Evolutionary conservation across 2,888 invertebrate species (phyloP).

Genomic region (Hydraecia micacea): DNA sequence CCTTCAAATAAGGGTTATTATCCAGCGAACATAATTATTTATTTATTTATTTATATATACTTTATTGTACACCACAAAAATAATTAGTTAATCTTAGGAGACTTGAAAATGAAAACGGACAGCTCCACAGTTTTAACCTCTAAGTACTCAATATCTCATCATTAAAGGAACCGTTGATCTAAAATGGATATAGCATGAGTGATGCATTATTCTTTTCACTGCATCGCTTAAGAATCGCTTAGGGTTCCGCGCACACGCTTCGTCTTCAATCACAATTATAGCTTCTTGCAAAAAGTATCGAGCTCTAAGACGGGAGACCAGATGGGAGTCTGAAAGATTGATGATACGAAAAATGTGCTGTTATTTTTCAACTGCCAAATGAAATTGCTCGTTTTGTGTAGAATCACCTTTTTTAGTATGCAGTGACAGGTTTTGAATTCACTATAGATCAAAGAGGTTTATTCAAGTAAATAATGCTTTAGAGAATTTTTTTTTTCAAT

Average conservation of each 20-base stretch:
- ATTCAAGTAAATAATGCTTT: too few relatives aligned
- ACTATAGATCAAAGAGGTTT: not conserved
- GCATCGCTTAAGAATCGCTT: constrained; percentile 45
- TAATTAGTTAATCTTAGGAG: not conserved
- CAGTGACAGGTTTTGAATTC: constrained; percentile 4
- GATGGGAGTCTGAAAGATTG: constrained; percentile 48
- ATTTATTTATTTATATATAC: too few relatives aligned
- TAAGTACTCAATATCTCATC: constrained; percentile 1
- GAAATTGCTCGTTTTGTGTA: constrained; percentile 32
- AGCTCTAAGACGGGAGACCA: constrained; percentile 28
- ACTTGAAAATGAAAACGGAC: not conserved
- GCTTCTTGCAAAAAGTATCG: constrained; percentile 32
- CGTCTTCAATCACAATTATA: constrained; percentile 38
- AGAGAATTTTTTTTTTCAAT: not conserved
- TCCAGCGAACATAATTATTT: not conserved
- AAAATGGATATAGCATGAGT: constrained; percentile 7
- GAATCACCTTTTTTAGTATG: not conserved
- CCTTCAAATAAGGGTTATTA: not conserved
- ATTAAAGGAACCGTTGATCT: constrained; percentile 3
- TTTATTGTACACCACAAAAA: too few relatives aligned
- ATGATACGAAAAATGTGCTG: constrained; percentile 39
- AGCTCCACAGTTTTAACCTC: not conserved
- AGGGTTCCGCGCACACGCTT: constrained; percentile 12
- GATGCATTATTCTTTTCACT: constrained; percentile 44
- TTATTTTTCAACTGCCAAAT: constrained; percentile 46